Conservation (phyloP, 2,888 invertebrate species). For the Macrostomum cliftonense region DNA sequence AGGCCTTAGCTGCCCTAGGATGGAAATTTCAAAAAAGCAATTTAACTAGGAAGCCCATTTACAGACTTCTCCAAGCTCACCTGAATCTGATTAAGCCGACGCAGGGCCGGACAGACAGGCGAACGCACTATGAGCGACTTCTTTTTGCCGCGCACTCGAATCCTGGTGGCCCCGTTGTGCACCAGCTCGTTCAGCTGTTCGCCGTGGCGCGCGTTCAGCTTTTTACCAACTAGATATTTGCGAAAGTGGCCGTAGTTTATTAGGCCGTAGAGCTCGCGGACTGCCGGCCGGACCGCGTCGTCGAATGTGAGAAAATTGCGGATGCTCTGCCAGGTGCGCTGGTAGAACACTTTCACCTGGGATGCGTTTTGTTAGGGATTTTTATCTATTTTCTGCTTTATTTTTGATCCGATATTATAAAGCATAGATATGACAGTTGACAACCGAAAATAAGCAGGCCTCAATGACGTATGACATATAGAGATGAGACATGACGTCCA, state of each 20-base stretch:
- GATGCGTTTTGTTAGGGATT: no score
- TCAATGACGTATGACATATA: no score
- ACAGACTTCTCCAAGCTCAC: neutral
- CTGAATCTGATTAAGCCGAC: slow-evolving; percentile 7
- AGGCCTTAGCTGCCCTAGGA: no score
- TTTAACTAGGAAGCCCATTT: no score
- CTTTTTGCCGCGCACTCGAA: slow-evolving; percentile 4
- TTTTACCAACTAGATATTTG: neutral
- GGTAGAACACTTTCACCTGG: slow-evolving; percentile 7
- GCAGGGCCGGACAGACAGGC: slow-evolving; percentile 9
- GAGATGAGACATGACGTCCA: no score
- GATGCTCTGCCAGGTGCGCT: slow-evolving; percentile 9
- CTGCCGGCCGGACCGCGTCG: slow-evolving; percentile 1
- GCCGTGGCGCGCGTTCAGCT: slow-evolving; percentile 7
- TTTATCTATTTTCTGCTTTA: no score
- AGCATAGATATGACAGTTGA: no score
- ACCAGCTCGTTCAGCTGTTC: slow-evolving; percentile 11
- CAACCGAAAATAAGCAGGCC: no score
- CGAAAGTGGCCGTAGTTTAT: slow-evolving; percentile 9
- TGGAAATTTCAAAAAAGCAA: no score
- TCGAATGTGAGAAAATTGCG: slow-evolving; percentile 2
- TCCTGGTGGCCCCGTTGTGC: slow-evolving; percentile 7
- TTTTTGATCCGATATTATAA: no score
- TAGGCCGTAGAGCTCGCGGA: slow-evolving; percentile 4
- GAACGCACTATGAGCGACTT: slow-evolving; percentile 10